Conservation (phyloP, 1,140 invertebrate genomes). For the Trinorchestia longiramus region DNA sequence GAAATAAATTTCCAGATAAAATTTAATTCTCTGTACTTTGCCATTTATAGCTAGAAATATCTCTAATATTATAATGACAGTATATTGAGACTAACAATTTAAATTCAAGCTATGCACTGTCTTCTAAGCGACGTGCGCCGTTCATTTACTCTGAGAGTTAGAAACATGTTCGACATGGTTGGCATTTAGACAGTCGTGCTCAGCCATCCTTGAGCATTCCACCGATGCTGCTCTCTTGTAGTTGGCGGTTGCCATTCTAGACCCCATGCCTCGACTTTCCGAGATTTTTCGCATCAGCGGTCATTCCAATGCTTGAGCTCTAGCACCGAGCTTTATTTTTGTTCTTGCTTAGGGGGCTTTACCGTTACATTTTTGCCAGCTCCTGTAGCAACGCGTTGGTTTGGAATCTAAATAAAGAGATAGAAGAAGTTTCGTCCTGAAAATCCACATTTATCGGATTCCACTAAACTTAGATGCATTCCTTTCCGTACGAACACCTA, state of each 20-base stretch:
- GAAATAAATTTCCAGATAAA: not conserved
- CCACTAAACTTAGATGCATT: not conserved
- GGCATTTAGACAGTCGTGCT: conserved; percentile 33
- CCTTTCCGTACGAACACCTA: not conserved
- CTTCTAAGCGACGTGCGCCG: not conserved
- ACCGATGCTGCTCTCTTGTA: conserved; percentile 18
- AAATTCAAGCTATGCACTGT: not conserved
- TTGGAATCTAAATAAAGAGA: not conserved
- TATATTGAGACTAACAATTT: not conserved
- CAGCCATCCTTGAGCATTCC: conserved; percentile 42
- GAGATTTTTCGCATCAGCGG: conserved; percentile 52
- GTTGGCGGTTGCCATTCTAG: conserved; percentile 12
- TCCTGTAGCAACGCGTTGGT: not conserved
- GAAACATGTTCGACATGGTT: conserved; percentile 47
- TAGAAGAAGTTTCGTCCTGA: not conserved
- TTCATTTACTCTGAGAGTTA: conserved; percentile 27
- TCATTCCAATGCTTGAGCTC: conserved; percentile 47
- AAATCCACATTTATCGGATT: not conserved
- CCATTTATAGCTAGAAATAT: not conserved
- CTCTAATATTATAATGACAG: not conserved
- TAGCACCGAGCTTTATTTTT: conserved; percentile 10
- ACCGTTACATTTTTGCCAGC: conserved; percentile 45
- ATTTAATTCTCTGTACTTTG: not conserved
- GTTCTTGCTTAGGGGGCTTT: conserved; percentile 39
- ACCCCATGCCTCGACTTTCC: conserved; percentile 13